Conservation (phyloP, 2,113 vertebrate species). For the Dolichotis patagonum region DNA sequence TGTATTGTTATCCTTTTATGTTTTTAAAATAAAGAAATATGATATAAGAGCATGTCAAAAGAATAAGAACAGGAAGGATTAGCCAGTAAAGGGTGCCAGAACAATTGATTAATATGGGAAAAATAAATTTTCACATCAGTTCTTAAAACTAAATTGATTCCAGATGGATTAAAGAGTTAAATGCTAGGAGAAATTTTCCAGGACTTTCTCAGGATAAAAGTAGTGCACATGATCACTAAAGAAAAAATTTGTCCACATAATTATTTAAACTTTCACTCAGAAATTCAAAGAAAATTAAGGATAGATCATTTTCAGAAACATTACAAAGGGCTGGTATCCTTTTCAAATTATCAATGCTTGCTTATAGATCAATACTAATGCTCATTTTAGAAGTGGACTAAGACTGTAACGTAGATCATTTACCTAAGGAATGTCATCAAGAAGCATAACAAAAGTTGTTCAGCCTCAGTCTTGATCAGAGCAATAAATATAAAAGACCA, state of each 20-base stretch:
- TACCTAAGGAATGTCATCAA: conserved; percentile 44
- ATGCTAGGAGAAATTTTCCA: conserved; percentile 3
- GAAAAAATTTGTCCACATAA: conserved; percentile 49
- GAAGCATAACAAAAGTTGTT: conserved; percentile 20
- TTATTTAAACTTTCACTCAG: conserved; percentile 49
- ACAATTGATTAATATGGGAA: conserved; percentile 71
- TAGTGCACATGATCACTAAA: conserved; percentile 19
- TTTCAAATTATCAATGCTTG: neutral
- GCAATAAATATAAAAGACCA: conserved; percentile 25
- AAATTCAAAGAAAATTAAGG: conserved; percentile 56
- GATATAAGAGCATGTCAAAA: conserved; percentile 25
- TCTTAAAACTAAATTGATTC: conserved; percentile 68
- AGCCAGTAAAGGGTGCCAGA: conserved; percentile 48
- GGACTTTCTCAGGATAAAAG: conserved; percentile 37
- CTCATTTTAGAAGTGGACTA: conserved; percentile 19
- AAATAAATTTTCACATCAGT: conserved; percentile 73
- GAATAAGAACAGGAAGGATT: conserved; percentile 43
- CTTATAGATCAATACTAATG: conserved; percentile 15
- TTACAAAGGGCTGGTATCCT: neutral
- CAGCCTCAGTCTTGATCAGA: conserved; percentile 11
- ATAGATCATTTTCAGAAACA: conserved; percentile 58
- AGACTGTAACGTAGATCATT: neutral
- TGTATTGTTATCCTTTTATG: no score
- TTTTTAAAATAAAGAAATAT: neutral
- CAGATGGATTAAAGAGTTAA: conserved; percentile 74